Base-by-base conservation (phyloP, 2,888 invertebrate genomes). In the Tanytarsus gracilentus region DNA sequence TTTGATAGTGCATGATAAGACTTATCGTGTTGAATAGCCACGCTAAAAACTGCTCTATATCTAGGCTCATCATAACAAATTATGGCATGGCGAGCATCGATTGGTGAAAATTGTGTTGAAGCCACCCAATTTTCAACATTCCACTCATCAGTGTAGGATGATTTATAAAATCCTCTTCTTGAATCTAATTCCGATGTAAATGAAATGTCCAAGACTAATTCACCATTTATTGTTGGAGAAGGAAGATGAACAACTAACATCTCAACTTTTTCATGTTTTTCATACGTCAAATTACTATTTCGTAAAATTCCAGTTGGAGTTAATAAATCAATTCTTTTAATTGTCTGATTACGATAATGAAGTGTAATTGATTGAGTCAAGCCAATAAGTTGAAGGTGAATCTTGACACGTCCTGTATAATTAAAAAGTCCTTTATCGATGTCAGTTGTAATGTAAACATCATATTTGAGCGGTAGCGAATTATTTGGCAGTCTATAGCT, bases 61-160 rank as follows among this genome's bases (percentile, higher is more conserved):
- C 40, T 27, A 16, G 55, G 55, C 18, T 55, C 55, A 33, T 55
- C 55, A 39, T 55, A 55, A 14, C 55, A 55, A 16, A 40, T 39
- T 14, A 55, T 26, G 14, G 39, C 55, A 39, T 55, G 40, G 1
- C 83, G 76, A 1, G 82, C 80, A 40, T 75, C 75, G 0, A 78
- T 78, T 0, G 81, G 77, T 67, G 82, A 79, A 49, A 83, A 77
- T 61, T 82, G 82, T 0, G 83, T 81, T 0, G 79, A 76, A 2
- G 78, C 77, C 1, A 82, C 67, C 4, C 8, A 52, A 29, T 3
- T 3, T 6, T 8, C 7, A 4, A 6, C 7, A 2, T 18, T 18
- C 2, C n/a, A 8, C 30, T 14, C 3, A n/a, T 29, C 16, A 6
- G 18, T 11, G 21, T 52, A 52, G n/a, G 23, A 18, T 7, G 52